Evolutionary conservation across 2,797 vertebrate genomes (phyloP), one percentile per base, ranked within the genome.

Genomic region (Neosilurus hyrtlii): DNA sequence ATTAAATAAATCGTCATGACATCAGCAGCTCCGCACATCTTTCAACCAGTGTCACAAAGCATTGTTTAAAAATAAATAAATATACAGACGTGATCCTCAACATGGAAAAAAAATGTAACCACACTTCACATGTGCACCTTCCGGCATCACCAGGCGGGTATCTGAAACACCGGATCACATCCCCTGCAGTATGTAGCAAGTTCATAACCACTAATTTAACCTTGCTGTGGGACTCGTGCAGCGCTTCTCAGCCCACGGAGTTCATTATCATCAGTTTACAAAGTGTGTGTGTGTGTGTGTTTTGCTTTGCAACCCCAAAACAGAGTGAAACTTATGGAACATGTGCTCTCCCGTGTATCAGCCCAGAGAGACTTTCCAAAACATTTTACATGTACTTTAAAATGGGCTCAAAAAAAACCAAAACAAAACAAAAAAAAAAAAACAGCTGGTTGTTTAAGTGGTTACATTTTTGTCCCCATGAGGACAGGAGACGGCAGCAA

Each of bases 61-160:
- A 24, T 59, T n/a, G 11, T 56, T 65, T 1, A 57, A 84, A 86
- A 86, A 86, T 72, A 85, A 84, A 87, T 81, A 85, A 84, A 87
- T 84, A 83, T 30, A 63, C 35, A 81, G 26, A 86, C 52, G 7
- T 62, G 18, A 82, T 37, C 22, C 14, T 76, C 66, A 63, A 75
- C 14, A 18, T 70, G 51, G 43, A 26, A 63, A 72, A 57, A 14
- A 63, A 70, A 73, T 30, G 10, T 61, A 63, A 70, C 7, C 1
- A 22, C 70, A 75, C 54, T 61, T 30, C 20, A 57, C 9, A 9
- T 15, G 24, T 4, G 35, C 56, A 7, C 15, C 20, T 24, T 68
- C 77, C 20, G 20, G 43, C 37, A 75, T 59, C 61, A 70, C 66
- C 22, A 2, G 66, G 24, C 5, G 37, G 16, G 65, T 2, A 20